These are phyloP conservation scores for Philaethria dido DNA, from an alignment of 2,888 invertebrate species.

Conservation along the genomic window DNA sequence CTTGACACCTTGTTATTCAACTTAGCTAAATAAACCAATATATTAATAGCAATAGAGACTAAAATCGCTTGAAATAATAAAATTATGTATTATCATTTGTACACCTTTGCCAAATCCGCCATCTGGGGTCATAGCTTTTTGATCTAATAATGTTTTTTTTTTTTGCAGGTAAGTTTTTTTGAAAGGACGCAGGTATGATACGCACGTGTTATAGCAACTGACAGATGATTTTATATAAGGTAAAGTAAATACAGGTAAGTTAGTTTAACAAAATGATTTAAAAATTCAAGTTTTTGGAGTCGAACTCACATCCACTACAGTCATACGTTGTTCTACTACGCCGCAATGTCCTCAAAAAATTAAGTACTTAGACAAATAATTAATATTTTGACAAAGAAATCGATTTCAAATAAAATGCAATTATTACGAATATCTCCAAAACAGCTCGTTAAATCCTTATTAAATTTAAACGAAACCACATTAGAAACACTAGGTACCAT, in stretches of 20 bases:
- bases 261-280: no score
- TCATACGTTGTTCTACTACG: no score
- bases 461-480: no score
- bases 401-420: no score
- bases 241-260: slow-evolving; percentile 1
- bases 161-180: slow-evolving; percentile 48
- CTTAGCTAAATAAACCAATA: slow-evolving; percentile 17
- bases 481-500: no score
- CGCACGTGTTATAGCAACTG: slow-evolving; percentile 5
- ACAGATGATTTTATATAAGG: neutral
- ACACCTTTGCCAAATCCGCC: slow-evolving; percentile 34
- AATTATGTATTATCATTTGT: slow-evolving; percentile 44
- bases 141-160: slow-evolving; percentile 42
- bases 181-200: slow-evolving; percentile 9
- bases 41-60: slow-evolving; percentile 5
- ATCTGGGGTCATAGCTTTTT: slow-evolving; percentile 42
- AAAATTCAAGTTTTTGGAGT: no score
- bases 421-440: no score
- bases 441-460: no score
- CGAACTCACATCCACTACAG: no score
- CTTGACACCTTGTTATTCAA: slow-evolving; percentile 38
- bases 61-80: slow-evolving; percentile 28
- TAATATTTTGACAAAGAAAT: no score
- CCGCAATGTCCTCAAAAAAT: no score
- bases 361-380: no score